Base-by-base conservation (phyloP, 2,113 vertebrate genomes). In the Setophaga coronata region DNA sequence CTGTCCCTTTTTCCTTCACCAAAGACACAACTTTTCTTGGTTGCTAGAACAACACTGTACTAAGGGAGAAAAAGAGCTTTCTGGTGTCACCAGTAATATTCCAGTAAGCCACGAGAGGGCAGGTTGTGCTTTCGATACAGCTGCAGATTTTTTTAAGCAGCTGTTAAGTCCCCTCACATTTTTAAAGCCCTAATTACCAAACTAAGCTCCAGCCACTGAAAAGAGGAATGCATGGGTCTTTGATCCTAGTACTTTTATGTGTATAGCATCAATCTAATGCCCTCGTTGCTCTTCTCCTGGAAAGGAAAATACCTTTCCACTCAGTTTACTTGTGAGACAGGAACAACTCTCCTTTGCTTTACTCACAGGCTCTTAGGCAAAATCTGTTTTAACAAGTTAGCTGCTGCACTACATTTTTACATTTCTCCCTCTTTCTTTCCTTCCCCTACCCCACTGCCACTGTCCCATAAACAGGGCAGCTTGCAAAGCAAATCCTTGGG, bases 81-180 rank as follows among this genome's bases (percentile, higher is more conserved):
- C 56, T 14, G 18, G 28, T 4, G 16, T 42, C 58, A 54, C 9
- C 56, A 56, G 97, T 91, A 89, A 87, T 97, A 96, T 97, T 92
- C 69, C 45, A 62, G 66, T 8, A 47, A 56, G 82, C 95, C 98
- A 82, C 97, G 34, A 97, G 98, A 98, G 98, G 98, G 98, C 97
- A 97, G 87, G 66, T 87, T 95, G 89, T 87, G 76, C 47, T 93
- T 93, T 90, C 72, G 18, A 18, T 43, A 38, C 48, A 40, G 79
- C 42, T 53, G 25, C 40, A 6, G 31, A 36, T 40, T 15, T 56
- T 62, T 13, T 33, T 19, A 58, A 86, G 82, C 53, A 64, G 12
- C 14, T n/a, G 13, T 10, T 47, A 12, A 69, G 1, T 42, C 9
- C 61, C 15, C 26, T 23, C 36, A 16, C 51, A n/a, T 18, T 80